A percentile compares a stretch with the other conserved stretches of the same genome.
Evolutionary conservation across 2,888 invertebrate species (phyloP).

Genomic region (Petrolisthes cinctipes): DNA sequence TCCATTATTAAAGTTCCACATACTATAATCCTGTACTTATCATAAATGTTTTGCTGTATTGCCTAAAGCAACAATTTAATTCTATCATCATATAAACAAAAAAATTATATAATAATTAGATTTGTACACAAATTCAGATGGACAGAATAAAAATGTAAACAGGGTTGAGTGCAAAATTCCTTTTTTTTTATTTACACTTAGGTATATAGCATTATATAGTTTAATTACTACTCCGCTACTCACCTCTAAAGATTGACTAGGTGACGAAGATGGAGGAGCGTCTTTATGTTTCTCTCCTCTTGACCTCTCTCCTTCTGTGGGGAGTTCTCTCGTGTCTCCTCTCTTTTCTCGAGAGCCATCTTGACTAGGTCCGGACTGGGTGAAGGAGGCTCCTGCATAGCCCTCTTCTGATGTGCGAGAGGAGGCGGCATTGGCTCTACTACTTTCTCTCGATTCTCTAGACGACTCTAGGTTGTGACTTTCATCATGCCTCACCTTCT

Average conservation of each 20-base stretch:
- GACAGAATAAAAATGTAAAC: too few species aligned
- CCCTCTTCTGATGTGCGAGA: constrained; percentile 31
- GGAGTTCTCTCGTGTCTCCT: constrained; percentile 26
- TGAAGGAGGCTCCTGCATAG: constrained; percentile 17
- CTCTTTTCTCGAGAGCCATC: constrained; percentile 25
- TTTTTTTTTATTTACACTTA: too few species aligned
- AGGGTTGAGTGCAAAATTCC: too few species aligned
- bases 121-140: too few species aligned
- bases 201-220: too few species aligned
- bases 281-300: constrained; percentile 43
- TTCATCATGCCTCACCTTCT: constrained; percentile 38
- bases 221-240: not conserved
- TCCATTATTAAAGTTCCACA: too few species aligned
- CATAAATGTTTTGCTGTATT: too few species aligned
- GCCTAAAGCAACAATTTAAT: too few species aligned
- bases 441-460: constrained; percentile 35
- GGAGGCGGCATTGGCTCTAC: constrained; percentile 30
- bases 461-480: not conserved
- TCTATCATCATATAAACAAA: too few species aligned
- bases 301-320: constrained; percentile 36
- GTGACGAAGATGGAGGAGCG: constrained; percentile 36
- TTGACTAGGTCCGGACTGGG: constrained; percentile 46
- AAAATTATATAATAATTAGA: too few species aligned
- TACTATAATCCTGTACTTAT: too few species aligned
- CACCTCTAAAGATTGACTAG: constrained; percentile 54